phyloP scores from a whole-genome alignment of 2,888 invertebrate species.

The Xestia sexstrigata region DNA sequence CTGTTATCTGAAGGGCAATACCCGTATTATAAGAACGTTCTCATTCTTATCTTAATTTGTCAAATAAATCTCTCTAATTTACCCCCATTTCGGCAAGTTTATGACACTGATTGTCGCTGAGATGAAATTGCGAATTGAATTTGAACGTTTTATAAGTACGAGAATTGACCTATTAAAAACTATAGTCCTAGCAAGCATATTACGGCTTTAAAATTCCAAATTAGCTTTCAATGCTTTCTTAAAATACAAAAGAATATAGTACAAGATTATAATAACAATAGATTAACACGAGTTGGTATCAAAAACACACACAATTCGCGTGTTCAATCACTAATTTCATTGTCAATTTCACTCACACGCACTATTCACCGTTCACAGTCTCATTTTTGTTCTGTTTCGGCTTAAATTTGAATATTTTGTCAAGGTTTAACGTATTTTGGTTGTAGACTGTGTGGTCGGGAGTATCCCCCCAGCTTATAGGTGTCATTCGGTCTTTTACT shows the following conservation, averaged over 20 bases:
- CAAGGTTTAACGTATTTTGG: slow-evolving; percentile 86
- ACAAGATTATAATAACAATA: slow-evolving; percentile 25
- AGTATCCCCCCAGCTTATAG: slow-evolving; percentile 86
- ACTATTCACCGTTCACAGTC: slow-evolving; percentile 55
- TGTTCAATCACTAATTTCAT: slow-evolving; percentile 37
- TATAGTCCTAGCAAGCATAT: not conserved
- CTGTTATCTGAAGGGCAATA: not conserved
- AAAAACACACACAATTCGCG: slow-evolving; percentile 45
- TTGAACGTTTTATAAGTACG: not conserved
- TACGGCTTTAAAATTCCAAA: not conserved
- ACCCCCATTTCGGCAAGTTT: not conserved
- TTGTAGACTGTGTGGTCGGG: slow-evolving; percentile 86
- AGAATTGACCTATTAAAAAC: not conserved
- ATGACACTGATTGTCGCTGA: not conserved
- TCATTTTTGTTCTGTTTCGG: slow-evolving; percentile 67
- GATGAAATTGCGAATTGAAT: not conserved
- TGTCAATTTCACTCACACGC: slow-evolving; percentile 57
- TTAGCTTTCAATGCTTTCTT: not conserved
- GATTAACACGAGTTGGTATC: slow-evolving; percentile 14
- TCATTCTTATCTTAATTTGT: not conserved
- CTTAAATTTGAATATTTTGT: slow-evolving; percentile 84
- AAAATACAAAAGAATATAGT: slow-evolving; percentile 19
- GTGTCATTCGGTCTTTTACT: slow-evolving; percentile 73
- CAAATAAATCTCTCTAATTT: not conserved
- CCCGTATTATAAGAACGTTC: not conserved